Conservation (phyloP, 1,140 invertebrate genomes). For the Drosophila busckii region DNA sequence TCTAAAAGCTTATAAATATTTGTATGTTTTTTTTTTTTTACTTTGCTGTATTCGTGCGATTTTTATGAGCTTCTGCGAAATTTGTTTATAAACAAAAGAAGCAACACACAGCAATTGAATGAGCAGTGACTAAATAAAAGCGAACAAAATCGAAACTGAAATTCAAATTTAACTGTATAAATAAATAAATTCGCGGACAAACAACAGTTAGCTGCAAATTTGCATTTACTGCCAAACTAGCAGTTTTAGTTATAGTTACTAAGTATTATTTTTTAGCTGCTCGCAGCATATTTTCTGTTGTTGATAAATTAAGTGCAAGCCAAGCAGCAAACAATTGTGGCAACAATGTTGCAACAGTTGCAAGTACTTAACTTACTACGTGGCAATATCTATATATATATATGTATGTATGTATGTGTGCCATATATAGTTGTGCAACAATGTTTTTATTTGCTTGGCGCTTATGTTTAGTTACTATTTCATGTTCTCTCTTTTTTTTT, state of each 20-base stretch:
- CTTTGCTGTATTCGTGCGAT: conserved; percentile 23
- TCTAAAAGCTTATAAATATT: conserved; percentile 65
- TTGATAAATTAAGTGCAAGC: not conserved
- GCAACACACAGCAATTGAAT: conserved; percentile 42
- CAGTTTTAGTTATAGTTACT: too few species aligned
- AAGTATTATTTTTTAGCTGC: too few species aligned
- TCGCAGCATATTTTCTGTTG: too few species aligned
- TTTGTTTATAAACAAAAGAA: conserved; percentile 62
- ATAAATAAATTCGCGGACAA: conserved; percentile 33
- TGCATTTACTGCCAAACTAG: not conserved
- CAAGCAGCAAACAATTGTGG: conserved; percentile 11
- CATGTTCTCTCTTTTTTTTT: conserved; percentile 3
- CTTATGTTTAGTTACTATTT: conserved; percentile 75
- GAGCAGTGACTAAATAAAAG: conserved; percentile 44
- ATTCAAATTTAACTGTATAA: conserved; percentile 23
- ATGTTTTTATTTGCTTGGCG: conserved; percentile 71
- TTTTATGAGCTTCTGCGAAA: conserved; percentile 58
- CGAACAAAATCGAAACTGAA: not conserved
- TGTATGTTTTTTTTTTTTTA: conserved; percentile 30
- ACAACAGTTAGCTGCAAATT: conserved; percentile 3
- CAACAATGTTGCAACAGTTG: conserved; percentile 26
- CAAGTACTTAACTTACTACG: too few species aligned
- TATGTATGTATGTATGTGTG: too few species aligned
- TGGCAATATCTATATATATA: too few species aligned
- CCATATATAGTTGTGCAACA: conserved; percentile 64